Evolutionary conservation across 1,140 invertebrate genomes (phyloP).

Genomic region (Aphidius gifuensis): DNA sequence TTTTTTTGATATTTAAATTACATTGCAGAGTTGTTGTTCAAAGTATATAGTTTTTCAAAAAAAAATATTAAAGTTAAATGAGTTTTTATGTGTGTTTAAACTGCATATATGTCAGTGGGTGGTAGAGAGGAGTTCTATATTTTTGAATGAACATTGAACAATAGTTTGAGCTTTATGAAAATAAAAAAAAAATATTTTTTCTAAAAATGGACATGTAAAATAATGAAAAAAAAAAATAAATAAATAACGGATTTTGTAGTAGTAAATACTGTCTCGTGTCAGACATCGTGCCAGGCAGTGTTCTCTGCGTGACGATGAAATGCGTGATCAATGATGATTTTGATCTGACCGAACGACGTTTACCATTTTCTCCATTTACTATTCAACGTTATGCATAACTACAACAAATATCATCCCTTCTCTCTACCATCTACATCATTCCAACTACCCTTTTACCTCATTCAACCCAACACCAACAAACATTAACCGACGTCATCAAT

Average conservation of each 20-base stretch:
- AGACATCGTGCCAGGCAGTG: constrained; percentile 40
- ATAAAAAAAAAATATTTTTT: constrained; percentile 13
- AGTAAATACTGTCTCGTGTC: constrained; percentile 39
- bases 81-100: no score
- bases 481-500: no score
- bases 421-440: background rate
- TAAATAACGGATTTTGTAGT: constrained; percentile 24
- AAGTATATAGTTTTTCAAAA: no score
- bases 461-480: no score
- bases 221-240: background rate
- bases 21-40: no score
- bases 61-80: no score
- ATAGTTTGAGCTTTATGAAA: constrained; percentile 14
- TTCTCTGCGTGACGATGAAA: constrained; percentile 35
- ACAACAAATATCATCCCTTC: background rate
- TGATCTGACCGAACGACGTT: constrained; percentile 30
- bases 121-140: no score
- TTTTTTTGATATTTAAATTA: no score
- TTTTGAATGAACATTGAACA: background rate
- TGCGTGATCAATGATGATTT: constrained; percentile 36
- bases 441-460: background rate
- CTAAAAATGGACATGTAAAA: background rate
- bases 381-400: constrained; percentile 29
- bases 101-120: no score
- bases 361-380: constrained; percentile 30